A percentile compares a stretch with the other conserved stretches of the same genome.
These are phyloP conservation scores for Platycnemis pennipes DNA, from an alignment of 2,888 invertebrate genomes.

Conservation along the genomic window DNA sequence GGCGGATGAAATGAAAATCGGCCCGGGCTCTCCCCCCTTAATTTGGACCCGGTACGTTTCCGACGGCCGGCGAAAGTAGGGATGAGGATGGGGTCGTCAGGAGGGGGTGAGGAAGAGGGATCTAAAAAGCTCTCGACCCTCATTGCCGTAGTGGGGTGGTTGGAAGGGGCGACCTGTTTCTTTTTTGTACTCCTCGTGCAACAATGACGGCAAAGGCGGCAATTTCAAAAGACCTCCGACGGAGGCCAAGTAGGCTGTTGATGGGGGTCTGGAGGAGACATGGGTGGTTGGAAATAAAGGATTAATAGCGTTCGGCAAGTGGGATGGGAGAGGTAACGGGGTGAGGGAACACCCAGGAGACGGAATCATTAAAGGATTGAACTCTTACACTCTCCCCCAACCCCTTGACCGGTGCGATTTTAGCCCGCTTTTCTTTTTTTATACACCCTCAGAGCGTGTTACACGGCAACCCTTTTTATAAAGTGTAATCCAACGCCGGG, in stretches of 20 bases:
- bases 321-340: slow-evolving; percentile 7
- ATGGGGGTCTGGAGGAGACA: background rate
- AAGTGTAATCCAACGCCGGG: slow-evolving; percentile 21
- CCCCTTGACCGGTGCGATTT: background rate
- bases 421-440: background rate
- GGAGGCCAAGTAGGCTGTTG: background rate
- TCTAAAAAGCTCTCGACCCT: background rate
- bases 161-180: background rate
- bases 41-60: background rate
- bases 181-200: background rate
- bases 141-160: background rate
- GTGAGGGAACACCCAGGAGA: slow-evolving; percentile 5
- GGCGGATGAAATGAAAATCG: background rate
- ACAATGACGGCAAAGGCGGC: background rate
- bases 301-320: slow-evolving; percentile 26
- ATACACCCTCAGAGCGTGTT: background rate
- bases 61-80: background rate
- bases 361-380: slow-evolving; percentile 36
- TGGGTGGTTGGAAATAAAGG: slow-evolving; percentile 19
- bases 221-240: slow-evolving; percentile 25
- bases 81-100: background rate
- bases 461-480: slow-evolving; percentile 36
- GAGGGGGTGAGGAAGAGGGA: background rate
- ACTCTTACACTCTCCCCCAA: background rate
- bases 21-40: background rate